A percentile compares a stretch with the other conserved stretches of the same genome.
Conservation (phyloP, 1,140 invertebrate genomes). For the Drosophila jambulina region DNA sequence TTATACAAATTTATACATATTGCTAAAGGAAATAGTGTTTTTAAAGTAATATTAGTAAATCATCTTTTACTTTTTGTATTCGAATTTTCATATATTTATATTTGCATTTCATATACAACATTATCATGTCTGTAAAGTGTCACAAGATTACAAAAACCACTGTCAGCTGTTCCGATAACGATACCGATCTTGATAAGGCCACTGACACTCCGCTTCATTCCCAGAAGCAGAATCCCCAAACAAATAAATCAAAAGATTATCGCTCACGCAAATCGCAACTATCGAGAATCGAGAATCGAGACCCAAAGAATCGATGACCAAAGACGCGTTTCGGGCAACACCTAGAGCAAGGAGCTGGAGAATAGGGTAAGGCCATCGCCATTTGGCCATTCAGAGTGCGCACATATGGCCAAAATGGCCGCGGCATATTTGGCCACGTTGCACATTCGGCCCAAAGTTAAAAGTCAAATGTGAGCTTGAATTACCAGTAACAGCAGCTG, state of each 20-base stretch:
- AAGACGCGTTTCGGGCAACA: constrained; percentile 38
- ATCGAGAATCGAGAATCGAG: constrained; percentile 14
- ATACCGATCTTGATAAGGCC: not conserved
- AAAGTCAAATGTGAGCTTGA: constrained; percentile 82
- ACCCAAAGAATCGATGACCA: constrained; percentile 37
- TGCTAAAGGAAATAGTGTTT: too few species aligned
- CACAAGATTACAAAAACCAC: constrained; percentile 8
- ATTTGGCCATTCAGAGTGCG: constrained; percentile 31
- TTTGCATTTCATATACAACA: not conserved
- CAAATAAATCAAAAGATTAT: constrained; percentile 59
- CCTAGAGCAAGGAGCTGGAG: constrained; percentile 56
- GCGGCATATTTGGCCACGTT: constrained; percentile 69
- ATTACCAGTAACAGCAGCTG: constrained; percentile 63
- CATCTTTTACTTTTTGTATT: too few species aligned
- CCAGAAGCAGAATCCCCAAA: constrained; percentile 20
- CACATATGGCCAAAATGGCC: constrained; percentile 70
- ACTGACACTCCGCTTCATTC: constrained; percentile 8
- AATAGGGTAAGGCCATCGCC: constrained; percentile 59
- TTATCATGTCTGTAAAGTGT: not conserved
- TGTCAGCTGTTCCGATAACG: constrained; percentile 9
- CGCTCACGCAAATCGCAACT: constrained; percentile 37
- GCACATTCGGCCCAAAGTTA: constrained; percentile 78
- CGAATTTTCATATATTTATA: too few species aligned
- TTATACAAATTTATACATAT: too few species aligned
- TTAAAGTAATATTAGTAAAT: too few species aligned